Percentiles rank a stretch among this genome's conserved stretches.
phyloP scores from a whole-genome alignment of 92 coral and sea anemone species.

The Epizoanthus illoricatus region DNA sequence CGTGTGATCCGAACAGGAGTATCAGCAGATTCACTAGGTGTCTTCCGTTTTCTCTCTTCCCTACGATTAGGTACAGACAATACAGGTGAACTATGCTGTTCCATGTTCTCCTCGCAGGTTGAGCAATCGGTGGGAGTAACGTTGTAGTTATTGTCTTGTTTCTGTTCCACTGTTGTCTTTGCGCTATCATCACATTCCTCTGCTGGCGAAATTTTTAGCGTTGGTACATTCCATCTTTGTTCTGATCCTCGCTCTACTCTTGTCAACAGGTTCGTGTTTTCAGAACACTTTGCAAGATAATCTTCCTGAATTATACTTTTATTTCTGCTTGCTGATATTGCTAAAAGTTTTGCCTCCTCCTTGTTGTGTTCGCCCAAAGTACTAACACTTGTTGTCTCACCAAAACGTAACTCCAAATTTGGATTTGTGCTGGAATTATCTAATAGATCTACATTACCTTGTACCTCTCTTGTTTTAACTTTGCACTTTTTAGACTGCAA shows the following conservation, averaged over 20 bases:
- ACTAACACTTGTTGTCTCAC: neutral
- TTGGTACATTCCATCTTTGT: neutral
- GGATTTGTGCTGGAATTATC: neutral
- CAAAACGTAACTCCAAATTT: neutral
- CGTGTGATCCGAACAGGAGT: constrained; percentile 26
- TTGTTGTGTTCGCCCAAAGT: neutral
- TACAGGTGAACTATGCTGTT: neutral
- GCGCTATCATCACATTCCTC: neutral
- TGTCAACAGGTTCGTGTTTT: neutral
- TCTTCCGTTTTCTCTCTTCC: constrained; percentile 30
- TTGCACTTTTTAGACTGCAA: neutral
- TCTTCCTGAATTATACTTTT: neutral
- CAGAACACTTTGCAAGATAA: neutral
- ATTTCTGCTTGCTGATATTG: neutral
- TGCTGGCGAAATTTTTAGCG: neutral
- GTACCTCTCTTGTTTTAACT: neutral
- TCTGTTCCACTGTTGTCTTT: neutral
- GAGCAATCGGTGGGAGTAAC: neutral
- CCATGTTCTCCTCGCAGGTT: neutral
- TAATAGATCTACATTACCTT: neutral
- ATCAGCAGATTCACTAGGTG: neutral
- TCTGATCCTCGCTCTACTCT: neutral
- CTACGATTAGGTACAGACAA: neutral
- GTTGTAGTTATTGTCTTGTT: neutral
- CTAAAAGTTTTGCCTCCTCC: neutral